A percentile compares a stretch with the other conserved stretches of the same genome.
These are phyloP conservation scores for Epinotia demarniana DNA, from an alignment of 2,888 invertebrate species.

Conservation along the genomic window DNA sequence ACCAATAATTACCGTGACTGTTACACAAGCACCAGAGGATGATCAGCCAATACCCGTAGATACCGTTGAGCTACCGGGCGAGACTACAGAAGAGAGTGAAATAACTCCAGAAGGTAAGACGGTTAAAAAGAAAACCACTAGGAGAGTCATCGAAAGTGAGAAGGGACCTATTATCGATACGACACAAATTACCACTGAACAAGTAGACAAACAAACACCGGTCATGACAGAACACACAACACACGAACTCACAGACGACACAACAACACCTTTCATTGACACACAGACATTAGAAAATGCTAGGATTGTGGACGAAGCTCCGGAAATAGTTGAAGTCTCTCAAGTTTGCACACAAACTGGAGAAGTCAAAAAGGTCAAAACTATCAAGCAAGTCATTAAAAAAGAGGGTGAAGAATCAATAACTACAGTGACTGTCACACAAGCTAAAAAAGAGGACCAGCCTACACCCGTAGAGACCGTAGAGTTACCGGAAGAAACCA, in stretches of 20 bases:
- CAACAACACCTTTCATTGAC: neutral
- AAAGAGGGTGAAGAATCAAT: neutral
- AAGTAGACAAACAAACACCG: slow-evolving; percentile 52
- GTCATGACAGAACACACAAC: slow-evolving; percentile 34
- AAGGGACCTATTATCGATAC: slow-evolving; percentile 54
- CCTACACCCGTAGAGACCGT: slow-evolving; percentile 54
- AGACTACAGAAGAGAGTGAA: slow-evolving; percentile 43
- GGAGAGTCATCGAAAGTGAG: slow-evolving; percentile 52
- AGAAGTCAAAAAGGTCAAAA: slow-evolving; percentile 30
- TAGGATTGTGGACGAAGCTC: neutral
- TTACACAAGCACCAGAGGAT: slow-evolving; percentile 58
- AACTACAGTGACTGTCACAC: neutral
- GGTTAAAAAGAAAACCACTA: slow-evolving; percentile 55
- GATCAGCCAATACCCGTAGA: slow-evolving; percentile 49
- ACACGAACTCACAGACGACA: too few relatives aligned
- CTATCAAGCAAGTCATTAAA: slow-evolving; percentile 26
- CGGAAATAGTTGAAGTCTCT: neutral
- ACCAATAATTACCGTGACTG: slow-evolving; percentile 50
- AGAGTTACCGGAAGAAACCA: slow-evolving; percentile 63
- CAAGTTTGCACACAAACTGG: slow-evolving; percentile 25
- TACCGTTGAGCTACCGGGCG: slow-evolving; percentile 52
- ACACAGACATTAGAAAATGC: neutral
- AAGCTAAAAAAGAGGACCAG: slow-evolving; percentile 1
- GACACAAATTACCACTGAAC: slow-evolving; percentile 57
- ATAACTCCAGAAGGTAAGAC: slow-evolving; percentile 47